These are phyloP conservation scores for Maniola hyperantus DNA, from an alignment of 2,888 invertebrate species.

Conservation along the genomic window DNA sequence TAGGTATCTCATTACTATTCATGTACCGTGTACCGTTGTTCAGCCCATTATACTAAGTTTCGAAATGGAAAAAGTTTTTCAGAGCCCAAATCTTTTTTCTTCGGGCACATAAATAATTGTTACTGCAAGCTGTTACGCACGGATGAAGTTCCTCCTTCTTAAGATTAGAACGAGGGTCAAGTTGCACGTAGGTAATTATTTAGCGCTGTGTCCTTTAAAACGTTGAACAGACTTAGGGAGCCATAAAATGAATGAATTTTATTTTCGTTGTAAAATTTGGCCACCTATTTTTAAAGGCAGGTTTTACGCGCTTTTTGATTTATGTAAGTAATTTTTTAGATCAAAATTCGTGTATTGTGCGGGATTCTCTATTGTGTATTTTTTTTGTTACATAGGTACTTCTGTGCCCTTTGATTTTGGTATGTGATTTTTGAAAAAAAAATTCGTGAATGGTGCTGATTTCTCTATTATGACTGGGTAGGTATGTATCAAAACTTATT, in stretches of 20 bases:
- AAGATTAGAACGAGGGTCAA: conserved; percentile 66
- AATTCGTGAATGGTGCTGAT: too few relatives aligned
- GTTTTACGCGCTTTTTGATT: neutral
- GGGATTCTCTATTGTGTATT: too few relatives aligned
- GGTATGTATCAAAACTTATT: too few relatives aligned
- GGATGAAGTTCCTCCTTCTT: conserved; percentile 58
- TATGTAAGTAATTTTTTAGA: neutral
- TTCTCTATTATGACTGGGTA: too few relatives aligned
- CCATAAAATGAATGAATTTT: conserved; percentile 49
- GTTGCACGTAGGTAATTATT: conserved; percentile 77
- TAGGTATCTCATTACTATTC: conserved; percentile 38
- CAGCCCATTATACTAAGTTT: conserved; percentile 48
- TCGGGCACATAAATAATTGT: conserved; percentile 73
- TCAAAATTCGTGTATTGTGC: neutral
- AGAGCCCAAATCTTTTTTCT: conserved; percentile 68
- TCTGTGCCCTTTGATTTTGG: too few relatives aligned
- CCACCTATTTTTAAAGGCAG: neutral
- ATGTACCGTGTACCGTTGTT: conserved; percentile 34
- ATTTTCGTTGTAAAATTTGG: conserved; percentile 7
- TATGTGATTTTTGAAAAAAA: too few relatives aligned
- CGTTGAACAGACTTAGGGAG: conserved; percentile 40
- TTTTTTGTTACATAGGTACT: too few relatives aligned
- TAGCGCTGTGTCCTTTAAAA: conserved; percentile 58
- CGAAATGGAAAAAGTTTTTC: conserved; percentile 79
- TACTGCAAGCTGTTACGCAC: conserved; percentile 80